phyloP scores from a whole-genome alignment of 2,113 vertebrate species.

The Passer montanus region DNA sequence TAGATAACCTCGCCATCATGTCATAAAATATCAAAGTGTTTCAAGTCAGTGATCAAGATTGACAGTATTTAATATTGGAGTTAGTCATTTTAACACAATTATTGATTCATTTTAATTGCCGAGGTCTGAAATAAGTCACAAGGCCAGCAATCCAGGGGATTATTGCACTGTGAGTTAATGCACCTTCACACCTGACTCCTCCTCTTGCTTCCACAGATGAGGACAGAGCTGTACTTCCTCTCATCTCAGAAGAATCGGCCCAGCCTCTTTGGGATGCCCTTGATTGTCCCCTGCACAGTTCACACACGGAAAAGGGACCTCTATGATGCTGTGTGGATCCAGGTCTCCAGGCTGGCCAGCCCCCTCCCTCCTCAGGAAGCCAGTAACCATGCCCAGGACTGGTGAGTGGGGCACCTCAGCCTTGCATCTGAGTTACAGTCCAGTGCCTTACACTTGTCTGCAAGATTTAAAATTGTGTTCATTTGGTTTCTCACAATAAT shows the following conservation, averaged over 20 bases:
- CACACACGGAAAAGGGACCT: conserved; percentile 93
- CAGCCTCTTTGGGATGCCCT: conserved; percentile 96
- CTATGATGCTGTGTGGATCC: conserved; percentile 96
- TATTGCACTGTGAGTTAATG: rapidly evolving
- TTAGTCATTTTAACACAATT: background rate
- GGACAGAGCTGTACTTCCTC: conserved; percentile 95
- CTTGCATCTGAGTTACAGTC: background rate
- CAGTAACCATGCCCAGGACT: conserved; percentile 98
- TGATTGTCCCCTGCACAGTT: conserved; percentile 95
- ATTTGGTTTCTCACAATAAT: background rate
- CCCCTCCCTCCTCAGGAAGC: conserved; percentile 98
- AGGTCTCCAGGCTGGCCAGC: conserved; percentile 94
- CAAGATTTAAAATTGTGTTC: background rate
- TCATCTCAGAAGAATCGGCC: conserved; percentile 98
- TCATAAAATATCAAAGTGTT: background rate
- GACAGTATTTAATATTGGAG: background rate
- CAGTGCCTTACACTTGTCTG: background rate
- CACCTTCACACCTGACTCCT: background rate
- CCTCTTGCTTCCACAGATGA: conserved; percentile 80
- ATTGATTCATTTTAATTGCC: background rate
- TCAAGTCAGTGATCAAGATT: background rate
- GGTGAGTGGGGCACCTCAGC: conserved; percentile 74
- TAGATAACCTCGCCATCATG: rapidly evolving
- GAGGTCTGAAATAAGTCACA: background rate
- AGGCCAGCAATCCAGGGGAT: background rate